phyloP scores from a whole-genome alignment of 2,888 invertebrate species.

The Yponomeuta plumbellus region DNA sequence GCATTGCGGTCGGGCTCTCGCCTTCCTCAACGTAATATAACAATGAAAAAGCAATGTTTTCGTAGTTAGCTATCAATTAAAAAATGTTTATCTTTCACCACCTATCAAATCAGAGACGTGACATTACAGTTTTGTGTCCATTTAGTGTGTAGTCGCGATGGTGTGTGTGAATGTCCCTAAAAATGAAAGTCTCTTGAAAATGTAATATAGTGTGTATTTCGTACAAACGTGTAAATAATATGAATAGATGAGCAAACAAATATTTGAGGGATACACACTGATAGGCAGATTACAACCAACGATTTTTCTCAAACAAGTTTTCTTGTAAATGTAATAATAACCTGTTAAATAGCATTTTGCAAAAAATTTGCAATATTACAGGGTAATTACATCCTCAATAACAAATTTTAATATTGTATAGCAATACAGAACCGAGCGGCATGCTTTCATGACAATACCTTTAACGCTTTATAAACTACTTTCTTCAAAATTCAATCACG shows the following conservation, averaged over 20 bases:
- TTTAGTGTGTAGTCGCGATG: constrained; percentile 8
- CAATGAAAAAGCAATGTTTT: constrained; percentile 22
- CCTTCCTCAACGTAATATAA: not conserved
- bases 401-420: not conserved
- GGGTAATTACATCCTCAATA: not conserved
- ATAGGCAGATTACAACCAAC: not conserved
- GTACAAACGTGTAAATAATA: constrained; percentile 12
- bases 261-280: constrained; percentile 5
- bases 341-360: not conserved
- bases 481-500: not conserved
- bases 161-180: constrained; percentile 9
- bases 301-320: not conserved
- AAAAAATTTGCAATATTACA: not conserved
- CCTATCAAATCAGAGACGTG: constrained; percentile 8
- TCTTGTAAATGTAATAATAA: not conserved
- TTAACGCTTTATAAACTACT: not conserved
- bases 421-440: not conserved
- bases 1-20: not conserved
- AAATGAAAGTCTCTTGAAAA: not conserved
- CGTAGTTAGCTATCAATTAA: constrained; percentile 22
- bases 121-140: not conserved
- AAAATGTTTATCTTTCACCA: constrained; percentile 14
- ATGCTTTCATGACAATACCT: constrained; percentile 1
- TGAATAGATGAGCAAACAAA: not conserved
- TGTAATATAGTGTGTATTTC: constrained; percentile 1